Conservation (phyloP, 2,113 vertebrate species). For the Piliocolobus tephrosceles region DNA sequence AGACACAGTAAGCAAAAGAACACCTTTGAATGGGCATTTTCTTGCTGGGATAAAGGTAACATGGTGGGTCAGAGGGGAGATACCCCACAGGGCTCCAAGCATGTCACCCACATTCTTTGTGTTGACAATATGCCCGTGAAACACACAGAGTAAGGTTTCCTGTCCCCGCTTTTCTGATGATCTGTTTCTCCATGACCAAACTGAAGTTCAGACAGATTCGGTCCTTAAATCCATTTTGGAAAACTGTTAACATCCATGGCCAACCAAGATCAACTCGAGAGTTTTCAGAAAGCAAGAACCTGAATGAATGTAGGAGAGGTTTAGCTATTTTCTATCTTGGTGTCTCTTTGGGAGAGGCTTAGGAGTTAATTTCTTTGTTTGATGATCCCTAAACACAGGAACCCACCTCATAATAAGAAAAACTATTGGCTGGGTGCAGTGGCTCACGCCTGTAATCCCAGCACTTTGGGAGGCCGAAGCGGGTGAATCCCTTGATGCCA, state of each 20-base stretch:
- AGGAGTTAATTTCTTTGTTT: neutral
- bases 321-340: neutral
- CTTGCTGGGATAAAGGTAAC: neutral
- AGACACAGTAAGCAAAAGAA: rapidly evolving
- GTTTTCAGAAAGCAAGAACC: neutral
- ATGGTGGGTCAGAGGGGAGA: too few relatives aligned
- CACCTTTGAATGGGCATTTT: rapidly evolving
- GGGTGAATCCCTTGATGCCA: too few relatives aligned
- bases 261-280: neutral
- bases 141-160: neutral
- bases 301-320: rapidly evolving
- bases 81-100: neutral
- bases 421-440: rapidly evolving
- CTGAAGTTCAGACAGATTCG: neutral
- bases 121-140: neutral
- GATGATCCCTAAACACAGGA: neutral
- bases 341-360: neutral
- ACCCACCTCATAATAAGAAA: neutral
- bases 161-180: neutral
- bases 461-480: too few relatives aligned
- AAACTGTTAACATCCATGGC: neutral
- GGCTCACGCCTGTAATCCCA: too few relatives aligned
- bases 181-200: neutral
- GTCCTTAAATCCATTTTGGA: neutral
- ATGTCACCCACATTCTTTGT: rapidly evolving